A percentile compares a stretch with the other conserved stretches of the same genome.
These are phyloP conservation scores for Mayetiola destructor DNA, from an alignment of 2,888 invertebrate genomes.

Conservation along the genomic window DNA sequence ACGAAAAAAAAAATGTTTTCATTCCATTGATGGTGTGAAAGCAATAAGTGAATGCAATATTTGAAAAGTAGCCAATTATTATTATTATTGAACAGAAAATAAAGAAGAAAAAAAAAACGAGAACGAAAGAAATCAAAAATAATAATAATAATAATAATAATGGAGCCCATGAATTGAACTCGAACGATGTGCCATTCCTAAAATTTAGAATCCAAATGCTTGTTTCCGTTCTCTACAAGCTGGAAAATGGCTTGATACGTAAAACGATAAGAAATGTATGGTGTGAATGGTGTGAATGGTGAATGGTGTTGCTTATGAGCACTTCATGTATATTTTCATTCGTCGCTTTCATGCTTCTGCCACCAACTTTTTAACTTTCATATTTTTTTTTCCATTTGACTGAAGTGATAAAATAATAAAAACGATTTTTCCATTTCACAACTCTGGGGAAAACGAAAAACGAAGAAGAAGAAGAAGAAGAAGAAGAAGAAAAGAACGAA, in stretches of 20 bases:
- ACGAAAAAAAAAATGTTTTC: not conserved
- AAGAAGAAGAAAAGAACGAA: not conserved
- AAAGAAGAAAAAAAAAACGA: not conserved
- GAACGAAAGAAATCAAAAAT: not conserved
- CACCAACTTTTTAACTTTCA: too few relatives aligned
- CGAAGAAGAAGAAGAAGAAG: not conserved
- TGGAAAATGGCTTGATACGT: too few relatives aligned
- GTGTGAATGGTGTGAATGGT: too few relatives aligned
- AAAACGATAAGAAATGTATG: too few relatives aligned
- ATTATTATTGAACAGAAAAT: not conserved
- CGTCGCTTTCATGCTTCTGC: not conserved
- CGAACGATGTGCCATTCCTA: too few relatives aligned
- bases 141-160: too few relatives aligned
- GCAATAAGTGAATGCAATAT: constrained; percentile 4
- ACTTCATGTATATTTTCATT: not conserved
- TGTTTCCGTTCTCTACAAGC: too few relatives aligned
- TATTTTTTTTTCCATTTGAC: not conserved
- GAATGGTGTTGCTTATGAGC: too few relatives aligned
- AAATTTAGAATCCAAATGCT: too few relatives aligned
- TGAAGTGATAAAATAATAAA: constrained; percentile 12
- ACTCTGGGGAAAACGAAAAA: not conserved
- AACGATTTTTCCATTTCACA: constrained; percentile 10
- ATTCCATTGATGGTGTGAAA: not conserved
- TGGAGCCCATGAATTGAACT: too few relatives aligned
- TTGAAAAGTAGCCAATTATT: constrained; percentile 5